Evolutionary conservation across 2,888 invertebrate genomes (phyloP), one percentile per base, ranked within the genome.

Genomic region (Leucania comma): DNA sequence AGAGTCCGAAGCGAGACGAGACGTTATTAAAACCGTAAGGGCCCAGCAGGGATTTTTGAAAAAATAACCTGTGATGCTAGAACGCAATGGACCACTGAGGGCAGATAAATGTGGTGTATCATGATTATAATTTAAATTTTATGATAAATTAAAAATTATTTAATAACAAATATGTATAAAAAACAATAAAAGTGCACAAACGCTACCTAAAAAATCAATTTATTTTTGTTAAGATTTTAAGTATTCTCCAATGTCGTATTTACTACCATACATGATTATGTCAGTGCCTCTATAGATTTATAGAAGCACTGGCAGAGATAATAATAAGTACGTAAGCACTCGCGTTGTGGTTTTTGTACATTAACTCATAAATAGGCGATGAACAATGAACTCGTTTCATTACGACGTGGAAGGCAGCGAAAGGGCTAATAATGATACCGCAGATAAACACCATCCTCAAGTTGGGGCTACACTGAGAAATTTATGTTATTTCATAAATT

Each of bases 391-490:
- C 82, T 84, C 79, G 78, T 86, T 86, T 81, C 76, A 88, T 85
- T 86, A 82, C 75, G 78, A 81, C 80, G 77, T 86, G 82, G 84
- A 87, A 81, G 72, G 75, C 80, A 72, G 66, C 26, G 75, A 82
- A 83, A 80, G 70, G 78, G 78, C 82, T 87, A 85, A 89, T 89
- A 86, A 88, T 79, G 79, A 85, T 80, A 81, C 83, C 86, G 60
- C 80, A 86, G 80, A 87, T 87, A 86, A 85, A 86, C 83, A 87
- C 66, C 76, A 57, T 58, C 14, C 59, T 62, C 12, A 72, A 20
- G n/a, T 0, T n/a, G 10, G 61, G 0, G 60, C 22, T 26, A 50
- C 71, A 84, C 58, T 20, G 53, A 24, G 70, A 24, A 2, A 14
- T 20, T n/a, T 0, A 35, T 32, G 12, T 22, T 4, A 26, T 26